Conservation (phyloP, 2,888 invertebrate species). For the Melikaiella ostensackeni region DNA sequence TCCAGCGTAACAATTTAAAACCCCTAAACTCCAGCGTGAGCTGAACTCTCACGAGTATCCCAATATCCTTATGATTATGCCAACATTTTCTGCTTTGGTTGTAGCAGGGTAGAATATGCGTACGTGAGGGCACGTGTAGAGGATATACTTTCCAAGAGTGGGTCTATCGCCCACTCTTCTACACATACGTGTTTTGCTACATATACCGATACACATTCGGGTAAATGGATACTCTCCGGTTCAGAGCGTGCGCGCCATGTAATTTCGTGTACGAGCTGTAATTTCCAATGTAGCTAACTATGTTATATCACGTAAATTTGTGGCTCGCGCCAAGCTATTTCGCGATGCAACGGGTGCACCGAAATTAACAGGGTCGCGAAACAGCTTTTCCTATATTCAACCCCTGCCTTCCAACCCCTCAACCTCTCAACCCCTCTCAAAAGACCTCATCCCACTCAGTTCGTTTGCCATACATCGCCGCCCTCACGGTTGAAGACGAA, state of each 20-base stretch:
- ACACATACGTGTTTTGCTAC: not conserved
- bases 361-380: conserved; percentile 55
- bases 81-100: not conserved
- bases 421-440: conserved; percentile 34
- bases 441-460: conserved; percentile 45
- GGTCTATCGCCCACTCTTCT: not conserved
- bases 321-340: conserved; percentile 49
- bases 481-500: conserved; percentile 40
- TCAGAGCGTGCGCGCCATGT: conserved; percentile 51
- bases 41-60: not conserved
- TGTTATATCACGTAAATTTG: conserved; percentile 58
- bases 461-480: conserved; percentile 51
- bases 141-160: conserved; percentile 21
- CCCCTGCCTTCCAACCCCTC: conserved; percentile 38
- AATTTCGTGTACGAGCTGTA: conserved; percentile 64
- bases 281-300: conserved; percentile 61
- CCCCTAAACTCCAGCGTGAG: not conserved
- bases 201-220: not conserved
- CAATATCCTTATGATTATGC: conserved; percentile 32
- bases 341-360: conserved; percentile 52
- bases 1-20: conserved; percentile 1
- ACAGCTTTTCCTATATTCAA: conserved; percentile 30
- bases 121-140: not conserved
- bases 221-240: conserved; percentile 23
- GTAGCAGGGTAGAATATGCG: not conserved